Conservation (phyloP, 2,797 vertebrate genomes). For the Botia almorhae region DNA sequence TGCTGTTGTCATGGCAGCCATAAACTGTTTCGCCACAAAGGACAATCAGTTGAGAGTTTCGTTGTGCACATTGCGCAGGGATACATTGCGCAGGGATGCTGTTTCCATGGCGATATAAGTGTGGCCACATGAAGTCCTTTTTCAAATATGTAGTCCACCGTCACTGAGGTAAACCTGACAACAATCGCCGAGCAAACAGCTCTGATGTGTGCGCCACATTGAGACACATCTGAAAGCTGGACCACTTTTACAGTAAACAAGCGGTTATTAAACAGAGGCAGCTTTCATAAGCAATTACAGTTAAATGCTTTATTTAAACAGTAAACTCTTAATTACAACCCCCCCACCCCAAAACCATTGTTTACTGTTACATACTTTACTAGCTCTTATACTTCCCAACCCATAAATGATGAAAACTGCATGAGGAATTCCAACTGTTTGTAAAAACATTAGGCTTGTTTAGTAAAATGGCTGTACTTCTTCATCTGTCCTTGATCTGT, state of each 20-base stretch:
- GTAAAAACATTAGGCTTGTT: conserved; percentile 11
- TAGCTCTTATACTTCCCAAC: not conserved
- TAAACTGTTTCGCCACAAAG: conserved; percentile 41
- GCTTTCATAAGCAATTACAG: no score
- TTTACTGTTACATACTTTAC: not conserved
- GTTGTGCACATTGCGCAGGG: conserved; percentile 33
- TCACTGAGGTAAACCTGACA: conserved; percentile 36
- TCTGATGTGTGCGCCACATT: not conserved
- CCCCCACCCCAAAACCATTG: not conserved
- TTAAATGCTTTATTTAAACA: no score
- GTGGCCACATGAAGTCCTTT: conserved; percentile 35
- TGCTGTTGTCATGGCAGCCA: conserved; percentile 52
- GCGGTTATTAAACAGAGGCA: not conserved
- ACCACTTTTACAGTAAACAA: not conserved
- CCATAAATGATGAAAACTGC: conserved; percentile 13
- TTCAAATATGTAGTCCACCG: conserved; percentile 45
- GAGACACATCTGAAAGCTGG: not conserved
- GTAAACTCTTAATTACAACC: no score
- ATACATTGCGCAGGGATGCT: no score
- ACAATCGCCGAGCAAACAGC: conserved; percentile 24
- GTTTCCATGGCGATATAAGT: conserved; percentile 59
- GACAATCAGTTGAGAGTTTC: conserved; percentile 38
- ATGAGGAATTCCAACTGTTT: not conserved
- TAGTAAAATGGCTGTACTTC: conserved; percentile 30
- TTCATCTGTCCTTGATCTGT: not conserved